A percentile compares a stretch with the other conserved stretches of the same genome.
Evolutionary conservation across 2,888 invertebrate species (phyloP).

Genomic region (Cotesia congregata): DNA sequence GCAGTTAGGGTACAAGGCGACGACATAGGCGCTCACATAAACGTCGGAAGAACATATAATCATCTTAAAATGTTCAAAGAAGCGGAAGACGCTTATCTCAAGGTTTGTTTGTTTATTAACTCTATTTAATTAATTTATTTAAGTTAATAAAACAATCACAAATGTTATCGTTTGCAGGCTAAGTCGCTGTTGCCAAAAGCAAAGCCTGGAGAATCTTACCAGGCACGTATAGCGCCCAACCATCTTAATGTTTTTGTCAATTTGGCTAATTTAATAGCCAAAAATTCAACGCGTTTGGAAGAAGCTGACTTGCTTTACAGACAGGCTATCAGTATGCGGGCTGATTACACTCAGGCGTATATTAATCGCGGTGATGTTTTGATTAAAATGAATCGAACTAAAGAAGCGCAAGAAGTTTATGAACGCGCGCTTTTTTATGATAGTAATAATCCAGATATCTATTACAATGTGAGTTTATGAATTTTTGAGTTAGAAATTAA

Average conservation of each 20-base stretch:
- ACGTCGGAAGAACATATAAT: constrained; percentile 95
- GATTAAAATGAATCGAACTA: constrained; percentile 93
- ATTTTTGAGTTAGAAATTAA: not conserved
- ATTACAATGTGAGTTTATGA: constrained; percentile 86
- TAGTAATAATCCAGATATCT: constrained; percentile 93
- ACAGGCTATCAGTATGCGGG: constrained; percentile 97
- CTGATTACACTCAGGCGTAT: constrained; percentile 96
- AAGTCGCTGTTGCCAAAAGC: constrained; percentile 91
- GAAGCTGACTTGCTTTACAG: constrained; percentile 95
- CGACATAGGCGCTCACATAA: constrained; percentile 97
- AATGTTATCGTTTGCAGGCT: constrained; percentile 72
- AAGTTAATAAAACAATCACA: constrained; percentile 11
- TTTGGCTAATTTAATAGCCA: constrained; percentile 93
- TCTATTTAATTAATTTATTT: constrained; percentile 18
- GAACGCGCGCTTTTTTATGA: constrained; percentile 93
- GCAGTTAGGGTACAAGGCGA: constrained; percentile 95
- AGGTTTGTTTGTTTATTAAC: constrained; percentile 72
- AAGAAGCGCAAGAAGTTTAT: constrained; percentile 95
- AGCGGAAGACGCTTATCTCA: constrained; percentile 93
- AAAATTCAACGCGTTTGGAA: constrained; percentile 90
- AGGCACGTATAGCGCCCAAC: constrained; percentile 95
- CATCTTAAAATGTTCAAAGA: constrained; percentile 89
- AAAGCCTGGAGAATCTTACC: constrained; percentile 94
- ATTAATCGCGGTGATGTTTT: constrained; percentile 97
- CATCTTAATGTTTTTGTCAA: constrained; percentile 96